Conservation (phyloP, 2,888 invertebrate species). For the Eurois occulta region DNA sequence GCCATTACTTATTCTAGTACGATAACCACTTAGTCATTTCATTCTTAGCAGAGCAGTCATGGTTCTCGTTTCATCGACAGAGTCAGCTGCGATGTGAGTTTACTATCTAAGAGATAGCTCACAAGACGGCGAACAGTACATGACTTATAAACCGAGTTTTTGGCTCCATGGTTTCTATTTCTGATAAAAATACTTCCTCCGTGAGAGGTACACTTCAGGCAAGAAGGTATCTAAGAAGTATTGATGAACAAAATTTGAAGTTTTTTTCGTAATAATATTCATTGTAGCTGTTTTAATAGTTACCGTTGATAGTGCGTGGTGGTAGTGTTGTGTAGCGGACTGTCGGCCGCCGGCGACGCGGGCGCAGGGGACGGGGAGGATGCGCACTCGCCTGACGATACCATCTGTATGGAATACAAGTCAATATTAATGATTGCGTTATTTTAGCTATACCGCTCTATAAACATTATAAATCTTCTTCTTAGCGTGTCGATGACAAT, state of each 20-base stretch:
- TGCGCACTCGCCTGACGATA: conserved; percentile 75
- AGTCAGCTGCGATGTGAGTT: neutral
- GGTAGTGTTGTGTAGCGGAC: conserved; percentile 89
- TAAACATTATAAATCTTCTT: too few relatives aligned
- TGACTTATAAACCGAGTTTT: too few relatives aligned
- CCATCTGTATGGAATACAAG: conserved; percentile 74
- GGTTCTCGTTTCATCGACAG: neutral
- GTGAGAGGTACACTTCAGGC: neutral
- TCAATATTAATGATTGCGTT: neutral
- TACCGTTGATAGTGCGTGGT: conserved; percentile 91
- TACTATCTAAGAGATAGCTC: too few relatives aligned
- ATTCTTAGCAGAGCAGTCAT: neutral
- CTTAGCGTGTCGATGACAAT: too few relatives aligned
- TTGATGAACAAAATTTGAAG: neutral
- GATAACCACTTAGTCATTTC: neutral
- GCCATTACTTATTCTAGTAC: too few relatives aligned
- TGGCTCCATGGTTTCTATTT: too few relatives aligned
- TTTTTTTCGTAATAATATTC: neutral
- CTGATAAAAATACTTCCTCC: too few relatives aligned
- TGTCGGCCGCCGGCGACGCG: conserved; percentile 85
- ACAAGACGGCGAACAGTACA: too few relatives aligned
- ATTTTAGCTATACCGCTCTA: too few relatives aligned
- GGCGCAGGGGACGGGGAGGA: conserved; percentile 76
- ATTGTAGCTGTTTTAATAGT: neutral
- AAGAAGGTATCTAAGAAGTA: neutral